Evolutionary conservation across 2,888 invertebrate species (phyloP).

Genomic region (Dicyrtoma fusca): DNA sequence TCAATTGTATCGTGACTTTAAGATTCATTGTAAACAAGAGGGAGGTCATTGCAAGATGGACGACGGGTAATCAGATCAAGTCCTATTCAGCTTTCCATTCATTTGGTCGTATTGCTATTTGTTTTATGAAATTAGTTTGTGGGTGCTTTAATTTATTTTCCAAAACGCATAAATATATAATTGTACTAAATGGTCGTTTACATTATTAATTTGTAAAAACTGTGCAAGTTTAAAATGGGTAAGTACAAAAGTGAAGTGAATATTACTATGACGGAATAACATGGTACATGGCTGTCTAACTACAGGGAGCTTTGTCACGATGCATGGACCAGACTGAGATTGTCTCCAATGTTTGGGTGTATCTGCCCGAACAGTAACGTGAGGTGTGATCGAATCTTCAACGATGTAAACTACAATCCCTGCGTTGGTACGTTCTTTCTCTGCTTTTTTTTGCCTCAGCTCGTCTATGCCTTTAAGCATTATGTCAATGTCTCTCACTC

Average conservation of each 20-base stretch:
- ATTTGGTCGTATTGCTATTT: no score
- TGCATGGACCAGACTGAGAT: slow-evolving; percentile 82
- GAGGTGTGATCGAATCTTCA: slow-evolving; percentile 70
- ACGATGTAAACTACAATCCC: slow-evolving; percentile 88
- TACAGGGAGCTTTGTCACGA: slow-evolving; percentile 80
- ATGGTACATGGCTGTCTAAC: no score
- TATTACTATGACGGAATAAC: no score
- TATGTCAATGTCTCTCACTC: no score
- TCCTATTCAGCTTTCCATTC: not conserved
- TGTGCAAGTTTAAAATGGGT: no score
- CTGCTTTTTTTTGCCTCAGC: not conserved
- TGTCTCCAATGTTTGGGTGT: slow-evolving; percentile 89
- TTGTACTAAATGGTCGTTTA: no score
- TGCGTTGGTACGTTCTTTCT: slow-evolving; percentile 79
- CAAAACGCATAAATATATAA: no score
- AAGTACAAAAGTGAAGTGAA: no score
- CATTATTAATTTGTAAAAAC: no score
- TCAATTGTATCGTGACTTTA: slow-evolving; percentile 82
- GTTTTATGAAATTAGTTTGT: no score
- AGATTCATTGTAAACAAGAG: slow-evolving; percentile 81
- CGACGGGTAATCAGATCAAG: slow-evolving; percentile 69
- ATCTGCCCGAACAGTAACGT: slow-evolving; percentile 86
- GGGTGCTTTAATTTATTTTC: no score
- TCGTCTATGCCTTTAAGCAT: not conserved
- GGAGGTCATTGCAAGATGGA: slow-evolving; percentile 88